Evolutionary conservation across 2,113 vertebrate species (phyloP), one percentile per base, ranked within the genome.

Genomic region (Procapra przewalskii): DNA sequence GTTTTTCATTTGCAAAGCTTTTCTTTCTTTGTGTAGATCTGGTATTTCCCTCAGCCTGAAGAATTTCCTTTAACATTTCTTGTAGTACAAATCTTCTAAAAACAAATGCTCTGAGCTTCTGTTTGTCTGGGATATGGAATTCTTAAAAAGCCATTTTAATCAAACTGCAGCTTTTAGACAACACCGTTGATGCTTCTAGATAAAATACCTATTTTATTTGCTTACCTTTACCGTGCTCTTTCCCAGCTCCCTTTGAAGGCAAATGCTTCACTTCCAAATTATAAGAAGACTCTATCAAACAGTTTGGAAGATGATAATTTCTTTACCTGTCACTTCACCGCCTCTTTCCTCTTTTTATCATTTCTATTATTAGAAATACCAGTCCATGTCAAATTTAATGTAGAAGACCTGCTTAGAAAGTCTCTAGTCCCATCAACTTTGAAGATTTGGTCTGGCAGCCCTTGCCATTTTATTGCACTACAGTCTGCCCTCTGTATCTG

Each of bases 11-110:
- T 79, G 7, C 45, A 43, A 2, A 82, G 48, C 40, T 94, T 81
- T 77, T 94, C 10, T 52, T 59, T 80, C 31, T 50, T 92, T 54
- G 9, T 31, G 6, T 52, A 85, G 4, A 90, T 45, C 33, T 90
- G 7, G 2, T 83, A 25, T 90, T 95, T 94, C 16, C 57, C 88
- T 91, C 40, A 79, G 31, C 57, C 14, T 91, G 43, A 79, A 96
- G 29, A 91, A 29, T n/a, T 79, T 83, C 3, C 62, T 87, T 77
- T 88, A 93, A 23, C 64, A 94, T 96, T 85, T 96, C 75, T 93
- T 93, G 8, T 55, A 62, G n/a, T 52, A 4, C 21, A 60, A 4
- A 7, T 94, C 75, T 93, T 89, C 83, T 95, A 59, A 71, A 75
- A 75, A 67, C 23, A 92, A 55, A 84, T 86, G 94, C 57, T 80